Evolutionary conservation across 92 coral and sea anemone species (phyloP).

Genomic region (Epizoanthus ramosus): DNA sequence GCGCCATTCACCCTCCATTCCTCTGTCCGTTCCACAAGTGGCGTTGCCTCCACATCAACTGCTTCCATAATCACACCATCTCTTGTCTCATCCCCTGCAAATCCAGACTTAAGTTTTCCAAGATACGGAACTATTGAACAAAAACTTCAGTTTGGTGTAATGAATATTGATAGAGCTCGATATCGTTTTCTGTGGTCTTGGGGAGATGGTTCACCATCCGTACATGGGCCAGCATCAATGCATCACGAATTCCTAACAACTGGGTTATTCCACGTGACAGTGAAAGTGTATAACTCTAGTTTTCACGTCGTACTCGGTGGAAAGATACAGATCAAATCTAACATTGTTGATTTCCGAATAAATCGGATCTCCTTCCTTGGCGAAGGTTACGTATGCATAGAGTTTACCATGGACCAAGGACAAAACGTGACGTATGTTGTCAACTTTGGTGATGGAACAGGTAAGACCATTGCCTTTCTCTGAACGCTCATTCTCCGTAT

Average conservation of each 20-base stretch:
- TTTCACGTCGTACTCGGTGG: constrained; percentile 46
- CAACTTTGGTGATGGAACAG: constrained; percentile 74
- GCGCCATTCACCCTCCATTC: neutral
- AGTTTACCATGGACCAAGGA: constrained; percentile 71
- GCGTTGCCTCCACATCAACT: neutral
- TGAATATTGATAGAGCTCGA: constrained; percentile 9
- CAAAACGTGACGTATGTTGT: constrained; percentile 66
- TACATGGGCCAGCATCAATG: neutral
- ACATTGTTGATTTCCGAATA: constrained; percentile 56
- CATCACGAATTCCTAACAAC: constrained; percentile 59
- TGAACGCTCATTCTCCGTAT: no score
- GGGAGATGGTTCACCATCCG: constrained; percentile 41
- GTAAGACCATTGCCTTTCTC: constrained; percentile 36
- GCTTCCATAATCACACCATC: neutral
- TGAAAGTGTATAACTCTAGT: constrained; percentile 52
- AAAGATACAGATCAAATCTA: constrained; percentile 57
- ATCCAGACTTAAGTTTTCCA: constrained; percentile 50
- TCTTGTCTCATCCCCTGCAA: constrained; percentile 5
- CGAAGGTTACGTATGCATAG: constrained; percentile 30
- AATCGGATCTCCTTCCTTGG: constrained; percentile 40
- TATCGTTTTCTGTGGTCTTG: constrained; percentile 43
- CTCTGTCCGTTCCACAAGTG: neutral
- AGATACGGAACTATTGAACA: constrained; percentile 54
- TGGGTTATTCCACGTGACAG: constrained; percentile 60
- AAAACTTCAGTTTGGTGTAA: constrained; percentile 45